Evolutionary conservation across 2,113 vertebrate genomes (phyloP).

Genomic region (Oenanthe oenanthe): DNA sequence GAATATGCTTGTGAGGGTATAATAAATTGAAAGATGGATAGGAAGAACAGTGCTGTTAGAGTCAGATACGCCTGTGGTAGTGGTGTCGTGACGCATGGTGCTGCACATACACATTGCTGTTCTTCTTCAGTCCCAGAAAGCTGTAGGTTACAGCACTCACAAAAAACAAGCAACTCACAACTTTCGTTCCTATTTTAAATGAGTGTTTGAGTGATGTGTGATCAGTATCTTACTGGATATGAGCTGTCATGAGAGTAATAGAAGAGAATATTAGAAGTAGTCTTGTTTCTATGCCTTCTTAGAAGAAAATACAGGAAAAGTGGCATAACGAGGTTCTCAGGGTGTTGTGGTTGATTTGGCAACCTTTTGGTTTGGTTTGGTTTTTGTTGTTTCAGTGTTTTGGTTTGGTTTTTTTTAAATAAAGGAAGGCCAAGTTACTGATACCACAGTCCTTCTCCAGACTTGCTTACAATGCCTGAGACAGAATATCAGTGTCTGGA

Average conservation of each 20-base stretch:
- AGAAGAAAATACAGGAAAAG: not conserved
- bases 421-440: not conserved
- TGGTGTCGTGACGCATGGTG: not conserved
- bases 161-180: not conserved
- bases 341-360: not conserved
- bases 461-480: not conserved
- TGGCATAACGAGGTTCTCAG: not conserved
- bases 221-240: not conserved
- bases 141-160: not conserved
- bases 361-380: not conserved
- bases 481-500: not conserved
- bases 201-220: not conserved
- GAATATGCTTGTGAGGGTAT: not conserved
- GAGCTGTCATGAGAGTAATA: not conserved
- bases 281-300: not conserved
- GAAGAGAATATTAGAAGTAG: not conserved
- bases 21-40: not conserved
- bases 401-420: not conserved
- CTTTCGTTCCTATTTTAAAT: not conserved
- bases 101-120: not conserved
- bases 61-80: not conserved
- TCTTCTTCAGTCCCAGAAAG: not conserved
- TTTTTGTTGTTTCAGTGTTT: not conserved
- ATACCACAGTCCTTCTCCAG: not conserved
- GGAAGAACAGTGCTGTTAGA: not conserved